A percentile compares a stretch with the other conserved stretches of the same genome.
Conservation (phyloP, 2,113 vertebrate species). For the Microtus ochrogaster region DNA sequence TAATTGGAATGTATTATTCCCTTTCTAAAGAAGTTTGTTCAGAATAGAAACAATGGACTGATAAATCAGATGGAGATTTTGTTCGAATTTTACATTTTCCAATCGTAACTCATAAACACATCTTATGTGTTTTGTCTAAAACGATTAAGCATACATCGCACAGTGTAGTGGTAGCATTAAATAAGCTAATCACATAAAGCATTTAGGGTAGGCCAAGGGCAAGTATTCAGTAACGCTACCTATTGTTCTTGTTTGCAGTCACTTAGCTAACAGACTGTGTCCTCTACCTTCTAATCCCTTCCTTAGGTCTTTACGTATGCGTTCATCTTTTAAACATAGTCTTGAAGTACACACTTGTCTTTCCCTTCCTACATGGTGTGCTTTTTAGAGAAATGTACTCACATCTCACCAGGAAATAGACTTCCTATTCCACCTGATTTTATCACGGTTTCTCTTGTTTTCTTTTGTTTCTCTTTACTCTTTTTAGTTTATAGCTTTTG, state of each 20-base stretch:
- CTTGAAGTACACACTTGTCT: background rate
- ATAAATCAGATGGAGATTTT: conserved; percentile 4
- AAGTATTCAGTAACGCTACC: background rate
- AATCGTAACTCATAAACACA: background rate
- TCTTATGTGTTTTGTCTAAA: conserved; percentile 39
- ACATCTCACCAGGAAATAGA: background rate
- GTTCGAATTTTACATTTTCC: background rate
- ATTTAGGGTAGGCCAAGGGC: conserved; percentile 7
- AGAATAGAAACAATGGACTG: background rate
- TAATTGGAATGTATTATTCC: background rate
- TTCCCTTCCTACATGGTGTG: background rate
- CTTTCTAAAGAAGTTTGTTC: conserved; percentile 28
- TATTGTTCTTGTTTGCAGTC: background rate
- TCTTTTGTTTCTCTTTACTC: background rate
- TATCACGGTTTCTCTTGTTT: background rate
- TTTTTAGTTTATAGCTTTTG: background rate
- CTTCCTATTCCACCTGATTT: background rate
- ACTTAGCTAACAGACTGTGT: background rate
- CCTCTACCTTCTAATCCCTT: background rate
- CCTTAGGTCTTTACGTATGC: background rate
- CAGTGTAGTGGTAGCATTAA: background rate
- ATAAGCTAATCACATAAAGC: background rate
- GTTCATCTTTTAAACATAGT: background rate
- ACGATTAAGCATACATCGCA: background rate
- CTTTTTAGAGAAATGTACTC: background rate